phyloP scores from a whole-genome alignment of 2,113 vertebrate species.

The Copsychus sechellarum region DNA sequence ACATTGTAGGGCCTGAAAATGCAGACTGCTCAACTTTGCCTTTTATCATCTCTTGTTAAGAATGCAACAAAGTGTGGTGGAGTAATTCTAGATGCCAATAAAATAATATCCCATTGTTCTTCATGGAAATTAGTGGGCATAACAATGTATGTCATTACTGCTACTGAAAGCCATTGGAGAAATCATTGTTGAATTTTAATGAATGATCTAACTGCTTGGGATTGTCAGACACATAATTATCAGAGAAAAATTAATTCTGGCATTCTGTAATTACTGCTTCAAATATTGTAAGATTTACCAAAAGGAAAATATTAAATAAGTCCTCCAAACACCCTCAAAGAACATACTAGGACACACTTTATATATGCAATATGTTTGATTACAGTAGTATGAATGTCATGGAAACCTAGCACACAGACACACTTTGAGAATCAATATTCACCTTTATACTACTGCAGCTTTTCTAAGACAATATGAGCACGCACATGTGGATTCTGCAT shows the following conservation, averaged over 20 bases:
- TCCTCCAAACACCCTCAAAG: neutral
- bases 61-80: neutral
- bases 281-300: constrained; percentile 57
- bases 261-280: constrained; percentile 71
- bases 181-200: constrained; percentile 76
- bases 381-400: neutral
- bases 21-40: neutral
- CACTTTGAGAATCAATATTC: neutral
- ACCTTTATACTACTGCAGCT: neutral
- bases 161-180: constrained; percentile 63
- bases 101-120: constrained; percentile 72
- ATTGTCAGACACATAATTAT: constrained; percentile 73
- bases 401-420: neutral
- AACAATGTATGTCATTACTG: constrained; percentile 70
- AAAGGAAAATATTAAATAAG: constrained; percentile 60
- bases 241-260: constrained; percentile 74
- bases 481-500: neutral
- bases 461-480: neutral
- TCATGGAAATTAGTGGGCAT: constrained; percentile 71
- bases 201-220: constrained; percentile 70
- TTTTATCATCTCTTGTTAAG: constrained; percentile 30
- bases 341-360: neutral
- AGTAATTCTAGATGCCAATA: constrained; percentile 56
- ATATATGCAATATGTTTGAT: neutral
- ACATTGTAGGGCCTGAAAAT: neutral